These are phyloP conservation scores for Ciconia nigra DNA, from an alignment of 2,797 vertebrate genomes.

Conservation along the genomic window DNA sequence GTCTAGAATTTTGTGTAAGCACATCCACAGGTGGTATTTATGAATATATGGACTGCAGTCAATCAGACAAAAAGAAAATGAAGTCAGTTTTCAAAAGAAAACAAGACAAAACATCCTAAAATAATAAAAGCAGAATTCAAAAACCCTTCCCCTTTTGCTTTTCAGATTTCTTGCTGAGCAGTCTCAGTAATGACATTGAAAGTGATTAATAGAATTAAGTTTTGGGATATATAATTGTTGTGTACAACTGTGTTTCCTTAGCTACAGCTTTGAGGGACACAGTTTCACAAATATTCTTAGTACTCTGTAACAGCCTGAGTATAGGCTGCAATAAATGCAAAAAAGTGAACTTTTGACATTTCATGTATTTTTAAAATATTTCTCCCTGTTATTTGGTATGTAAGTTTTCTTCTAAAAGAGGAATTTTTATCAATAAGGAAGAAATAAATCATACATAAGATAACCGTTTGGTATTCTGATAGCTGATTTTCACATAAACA, in stretches of 20 bases:
- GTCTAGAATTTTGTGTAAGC: background rate
- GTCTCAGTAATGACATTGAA: background rate
- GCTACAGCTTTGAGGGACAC: background rate
- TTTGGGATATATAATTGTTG: background rate
- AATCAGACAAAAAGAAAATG: background rate
- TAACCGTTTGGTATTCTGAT: background rate
- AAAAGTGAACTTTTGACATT: background rate
- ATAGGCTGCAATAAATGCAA: background rate
- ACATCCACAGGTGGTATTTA: background rate
- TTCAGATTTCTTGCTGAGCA: background rate
- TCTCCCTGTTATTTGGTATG: background rate
- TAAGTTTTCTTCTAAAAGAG: background rate
- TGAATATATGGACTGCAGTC: background rate
- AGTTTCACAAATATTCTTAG: background rate
- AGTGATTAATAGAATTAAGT: background rate
- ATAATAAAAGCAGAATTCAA: background rate
- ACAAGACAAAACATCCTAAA: background rate
- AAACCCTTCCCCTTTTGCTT: background rate
- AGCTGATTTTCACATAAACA: slow-evolving; percentile 42
- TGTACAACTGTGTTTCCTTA: background rate
- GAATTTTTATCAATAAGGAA: background rate
- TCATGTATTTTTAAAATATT: background rate
- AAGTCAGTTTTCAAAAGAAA: background rate
- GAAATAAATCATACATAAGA: slow-evolving; percentile 41
- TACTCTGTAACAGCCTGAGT: background rate